A percentile compares a stretch with the other conserved stretches of the same genome.
phyloP scores from a whole-genome alignment of 2,888 invertebrate genomes.

The Eilema sororculum region DNA sequence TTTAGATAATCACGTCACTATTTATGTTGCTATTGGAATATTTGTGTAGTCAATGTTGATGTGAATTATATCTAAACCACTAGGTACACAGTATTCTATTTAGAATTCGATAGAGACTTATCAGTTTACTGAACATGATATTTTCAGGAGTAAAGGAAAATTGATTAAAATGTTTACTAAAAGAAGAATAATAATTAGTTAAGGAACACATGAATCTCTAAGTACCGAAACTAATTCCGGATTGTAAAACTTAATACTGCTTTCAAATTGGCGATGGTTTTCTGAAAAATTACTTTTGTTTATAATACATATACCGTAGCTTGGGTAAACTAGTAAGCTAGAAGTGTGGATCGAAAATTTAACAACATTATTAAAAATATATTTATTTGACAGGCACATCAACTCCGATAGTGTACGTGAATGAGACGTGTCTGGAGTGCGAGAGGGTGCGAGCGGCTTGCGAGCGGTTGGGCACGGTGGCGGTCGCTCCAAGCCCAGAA shows the following conservation, averaged over 20 bases:
- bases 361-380: constrained; percentile 8
- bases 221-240: not conserved
- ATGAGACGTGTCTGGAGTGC: constrained; percentile 82
- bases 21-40: too few species aligned
- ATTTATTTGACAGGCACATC: constrained; percentile 70
- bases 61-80: not conserved
- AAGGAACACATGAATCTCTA: not conserved
- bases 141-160: not conserved
- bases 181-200: not conserved
- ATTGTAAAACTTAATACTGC: not conserved
- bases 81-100: not conserved
- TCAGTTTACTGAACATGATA: too few species aligned
- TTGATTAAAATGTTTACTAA: not conserved
- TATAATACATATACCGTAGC: not conserved
- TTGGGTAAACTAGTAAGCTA: not conserved
- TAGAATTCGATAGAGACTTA: too few species aligned
- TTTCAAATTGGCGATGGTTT: not conserved
- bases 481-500: constrained; percentile 75
- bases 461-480: constrained; percentile 81
- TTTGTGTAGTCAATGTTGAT: not conserved
- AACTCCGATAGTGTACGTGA: constrained; percentile 79
- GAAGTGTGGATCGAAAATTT: not conserved
- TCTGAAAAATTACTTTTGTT: not conserved
- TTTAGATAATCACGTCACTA: not conserved
- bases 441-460: constrained; percentile 83